Evolutionary conservation across 2,888 invertebrate species (phyloP).

Genomic region (Andrena minutula): DNA sequence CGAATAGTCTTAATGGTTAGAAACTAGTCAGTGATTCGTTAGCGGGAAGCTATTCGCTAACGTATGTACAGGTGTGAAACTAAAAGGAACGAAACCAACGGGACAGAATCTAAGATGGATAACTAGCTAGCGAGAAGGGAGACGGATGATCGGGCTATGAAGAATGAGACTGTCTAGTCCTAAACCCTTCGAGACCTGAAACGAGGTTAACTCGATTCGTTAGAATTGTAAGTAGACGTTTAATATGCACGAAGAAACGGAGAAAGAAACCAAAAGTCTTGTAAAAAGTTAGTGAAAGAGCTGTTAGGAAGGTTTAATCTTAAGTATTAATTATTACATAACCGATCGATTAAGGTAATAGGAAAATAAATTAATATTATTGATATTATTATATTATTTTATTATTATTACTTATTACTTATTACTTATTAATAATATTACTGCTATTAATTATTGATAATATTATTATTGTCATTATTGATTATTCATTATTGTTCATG

Average conservation of each 20-base stretch:
- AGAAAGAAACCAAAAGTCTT: constrained; percentile 67
- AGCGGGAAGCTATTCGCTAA: constrained; percentile 63
- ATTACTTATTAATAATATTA: constrained; percentile 74
- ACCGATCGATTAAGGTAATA: constrained; percentile 70
- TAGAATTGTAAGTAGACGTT: constrained; percentile 73
- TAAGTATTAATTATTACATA: constrained; percentile 74
- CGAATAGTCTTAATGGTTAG: constrained; percentile 77
- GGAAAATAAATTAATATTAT: constrained; percentile 72
- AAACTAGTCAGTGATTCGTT: constrained; percentile 82
- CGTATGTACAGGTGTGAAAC: constrained; percentile 57
- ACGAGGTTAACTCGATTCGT: constrained; percentile 74
- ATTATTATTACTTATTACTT: constrained; percentile 73
- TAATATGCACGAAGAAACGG: constrained; percentile 56
- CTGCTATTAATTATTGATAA: constrained; percentile 77
- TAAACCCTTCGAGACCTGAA: constrained; percentile 80
- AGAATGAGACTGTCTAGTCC: constrained; percentile 83
- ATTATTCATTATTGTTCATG: constrained; percentile 76
- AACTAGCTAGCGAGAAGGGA: constrained; percentile 56
- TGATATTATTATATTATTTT: constrained; percentile 77
- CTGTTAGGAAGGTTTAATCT: constrained; percentile 64
- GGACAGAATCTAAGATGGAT: constrained; percentile 25
- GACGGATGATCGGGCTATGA: constrained; percentile 73
- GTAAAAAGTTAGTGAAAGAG: constrained; percentile 72
- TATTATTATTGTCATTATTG: constrained; percentile 74
- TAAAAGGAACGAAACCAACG: constrained; percentile 34